Evolutionary conservation across 2,797 vertebrate genomes (phyloP), one percentile per base, ranked within the genome.

Genomic region (Nyctibius grandis): DNA sequence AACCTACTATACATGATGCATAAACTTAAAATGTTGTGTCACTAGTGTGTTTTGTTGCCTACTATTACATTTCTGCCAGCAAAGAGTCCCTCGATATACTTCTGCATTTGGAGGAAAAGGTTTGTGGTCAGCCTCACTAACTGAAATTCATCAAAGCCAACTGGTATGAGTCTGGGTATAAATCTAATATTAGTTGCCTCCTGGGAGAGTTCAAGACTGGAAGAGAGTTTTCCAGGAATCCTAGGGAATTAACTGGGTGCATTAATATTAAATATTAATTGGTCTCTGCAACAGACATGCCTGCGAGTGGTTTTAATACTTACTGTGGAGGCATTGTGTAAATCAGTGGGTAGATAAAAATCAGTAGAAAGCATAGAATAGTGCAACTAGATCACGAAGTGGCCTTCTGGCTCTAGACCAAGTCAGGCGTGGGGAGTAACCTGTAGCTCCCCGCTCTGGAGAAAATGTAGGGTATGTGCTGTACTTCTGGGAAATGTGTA

Each of bases 261-360:
- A 96, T 97, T 97, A 96, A 85, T 97, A 92, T 95, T 72, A 97
- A 96, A 97, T 94, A 95, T 95, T 94, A 92, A 97, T 95, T 93
- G 61, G 40, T 85, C 8, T 93, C 68, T 72, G 36, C 51, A 93
- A 25, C n/a, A 86, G 61, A 60, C 22, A 31, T 79, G 69, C 48
- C 61, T 93, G 65, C 21, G 16, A 89, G 79, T 89, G 48, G 63
- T 88, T 94, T 92, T 95, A 64, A 70, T 93, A 69, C 77, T 82
- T 86, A 38, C 15, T 50, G 5, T 47, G 68, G 48, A 60, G 34
- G 60, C 33, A 74, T 53, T 79, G 72, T 70, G 61, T 94, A 91
- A 94, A 87, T 88, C 33, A n/a, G 68, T 36, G 34, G 33, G 44
- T 50, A 87, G 85, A 81, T 82, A 82, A 82, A 88, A 88, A 79